Evolutionary conservation across 1,140 invertebrate species (phyloP), one percentile per base, ranked within the genome.

Genomic region (Lucilia cuprina): DNA sequence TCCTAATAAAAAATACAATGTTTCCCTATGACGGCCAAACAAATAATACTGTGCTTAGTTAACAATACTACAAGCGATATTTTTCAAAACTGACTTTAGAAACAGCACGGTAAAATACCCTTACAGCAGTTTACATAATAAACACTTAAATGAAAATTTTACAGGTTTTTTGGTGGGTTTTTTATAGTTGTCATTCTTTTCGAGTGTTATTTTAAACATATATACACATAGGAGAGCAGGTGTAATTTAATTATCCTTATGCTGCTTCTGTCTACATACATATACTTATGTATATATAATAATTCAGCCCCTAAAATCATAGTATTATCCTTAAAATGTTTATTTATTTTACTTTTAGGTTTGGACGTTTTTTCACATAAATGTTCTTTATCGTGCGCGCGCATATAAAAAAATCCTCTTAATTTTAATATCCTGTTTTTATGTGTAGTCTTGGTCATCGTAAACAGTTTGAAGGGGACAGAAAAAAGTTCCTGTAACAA

Each of bases 201-300:
- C 21, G 9, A 13, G 30, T 7, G 10, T 41, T 8, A 41, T 41
- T 8, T 7, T 41, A 10, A 5, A 7, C 5, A 41, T 41, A 5
- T 41, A 41, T 7, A 41, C 0, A 5, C 3, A 78, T 17, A n/a
- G n/a, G 19, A 25, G 77, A 77, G 77, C 77, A 80, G 77, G 77
- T 80, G 77, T 80, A 80, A 80, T 80, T 80, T 80, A 80, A 80
- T 80, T 80, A 80, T 80, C 41, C 19, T 80, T 50, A 21, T 49
- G n/a, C 41, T 13, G 41, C 17, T 19, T 50, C 19, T 10, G 13
- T 80, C n/a, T n/a, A n/a, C n/a, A n/a, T n/a, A n/a, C n/a, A n/a
- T n/a, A n/a, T n/a, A n/a, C n/a, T n/a, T n/a, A 12, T 50, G 19
- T 30, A 21, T 21, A 12, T 50, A 47, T 49, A 49, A 50, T 49